phyloP scores from a whole-genome alignment of 1,140 invertebrate genomes.

The Chlorops oryzae region DNA sequence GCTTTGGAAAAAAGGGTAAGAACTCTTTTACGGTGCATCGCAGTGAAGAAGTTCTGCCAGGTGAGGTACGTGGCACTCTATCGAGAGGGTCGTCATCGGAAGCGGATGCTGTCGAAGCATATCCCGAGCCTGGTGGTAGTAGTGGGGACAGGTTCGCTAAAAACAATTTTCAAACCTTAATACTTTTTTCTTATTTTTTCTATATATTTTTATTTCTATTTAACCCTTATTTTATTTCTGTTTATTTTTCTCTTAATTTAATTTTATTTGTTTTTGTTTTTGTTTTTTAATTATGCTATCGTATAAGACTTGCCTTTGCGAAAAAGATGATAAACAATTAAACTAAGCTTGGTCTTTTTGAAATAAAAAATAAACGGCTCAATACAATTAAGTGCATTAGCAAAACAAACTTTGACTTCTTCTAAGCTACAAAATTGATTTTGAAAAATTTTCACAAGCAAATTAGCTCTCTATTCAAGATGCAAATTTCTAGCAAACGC shows the following conservation, averaged over 20 bases:
- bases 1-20: constrained; percentile 89
- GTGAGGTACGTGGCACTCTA: constrained; percentile 67
- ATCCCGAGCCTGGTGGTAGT: constrained; percentile 56
- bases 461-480: too few species aligned
- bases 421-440: too few species aligned
- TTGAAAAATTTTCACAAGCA: too few species aligned
- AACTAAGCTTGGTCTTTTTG: too few species aligned
- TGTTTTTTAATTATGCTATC: constrained; percentile 6
- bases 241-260: constrained; percentile 19
- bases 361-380: constrained; percentile 6
- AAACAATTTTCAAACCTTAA: constrained; percentile 25
- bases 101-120: constrained; percentile 79
- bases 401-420: too few species aligned
- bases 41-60: constrained; percentile 88
- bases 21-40: constrained; percentile 92
- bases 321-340: constrained; percentile 45
- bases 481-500: too few species aligned
- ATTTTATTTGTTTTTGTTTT: constrained; percentile 18
- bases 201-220: constrained; percentile 18
- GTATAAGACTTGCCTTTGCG: neutral
- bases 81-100: constrained; percentile 83
- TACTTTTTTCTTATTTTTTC: constrained; percentile 19
- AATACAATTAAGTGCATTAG: too few species aligned
- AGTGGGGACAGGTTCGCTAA: constrained; percentile 66
- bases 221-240: constrained; percentile 13